A percentile compares a stretch with the other conserved stretches of the same genome.
phyloP scores from a whole-genome alignment of 2,888 invertebrate genomes.

The Bugula neritina region DNA sequence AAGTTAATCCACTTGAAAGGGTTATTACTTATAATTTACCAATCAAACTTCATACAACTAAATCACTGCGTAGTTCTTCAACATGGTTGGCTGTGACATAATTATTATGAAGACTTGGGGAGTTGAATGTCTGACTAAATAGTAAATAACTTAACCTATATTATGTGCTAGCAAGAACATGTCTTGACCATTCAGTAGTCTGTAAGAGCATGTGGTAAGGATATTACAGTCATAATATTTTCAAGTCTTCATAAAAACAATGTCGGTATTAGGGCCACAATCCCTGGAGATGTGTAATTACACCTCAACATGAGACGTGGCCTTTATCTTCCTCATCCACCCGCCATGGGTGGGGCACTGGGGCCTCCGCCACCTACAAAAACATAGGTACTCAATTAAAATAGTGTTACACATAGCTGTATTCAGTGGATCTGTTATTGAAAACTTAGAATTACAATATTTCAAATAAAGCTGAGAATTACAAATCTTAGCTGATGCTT shows the following conservation, averaged over 20 bases:
- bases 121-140: no score
- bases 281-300: slow-evolving; percentile 14
- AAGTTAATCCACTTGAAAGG: background rate
- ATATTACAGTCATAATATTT: no score
- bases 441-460: no score
- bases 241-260: background rate
- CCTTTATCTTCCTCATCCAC: slow-evolving; percentile 44
- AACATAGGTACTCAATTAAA: background rate
- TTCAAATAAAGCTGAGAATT: no score
- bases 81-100: background rate
- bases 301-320: slow-evolving; percentile 28
- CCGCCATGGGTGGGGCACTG: slow-evolving; percentile 39
- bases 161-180: no score
- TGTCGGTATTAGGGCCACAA: background rate
- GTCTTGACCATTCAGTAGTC: no score
- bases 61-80: background rate
- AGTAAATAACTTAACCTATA: no score
- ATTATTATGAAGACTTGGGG: background rate
- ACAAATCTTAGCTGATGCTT: no score
- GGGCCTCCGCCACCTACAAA: slow-evolving; percentile 33
- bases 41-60: slow-evolving; percentile 2
- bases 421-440: no score
- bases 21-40: slow-evolving; percentile 10
- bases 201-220: no score
- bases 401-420: no score